phyloP scores from a whole-genome alignment of 2,113 vertebrate genomes.

The Datnioides undecimradiatus region DNA sequence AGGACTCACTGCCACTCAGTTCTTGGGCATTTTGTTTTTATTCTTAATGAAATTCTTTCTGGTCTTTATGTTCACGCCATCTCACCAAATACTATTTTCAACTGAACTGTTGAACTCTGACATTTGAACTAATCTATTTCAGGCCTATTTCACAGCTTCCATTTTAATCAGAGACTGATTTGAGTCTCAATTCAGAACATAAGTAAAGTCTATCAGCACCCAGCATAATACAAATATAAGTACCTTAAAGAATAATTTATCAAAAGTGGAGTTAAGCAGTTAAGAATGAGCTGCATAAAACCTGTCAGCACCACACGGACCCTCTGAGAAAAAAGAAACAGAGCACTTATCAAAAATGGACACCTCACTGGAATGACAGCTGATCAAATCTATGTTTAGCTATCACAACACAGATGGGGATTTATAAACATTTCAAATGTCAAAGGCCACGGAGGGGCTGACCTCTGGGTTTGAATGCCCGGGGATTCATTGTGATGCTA shows the following conservation, averaged over 20 bases:
- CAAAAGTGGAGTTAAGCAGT: background rate
- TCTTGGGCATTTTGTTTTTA: background rate
- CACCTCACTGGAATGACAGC: conserved; percentile 69
- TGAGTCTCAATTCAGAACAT: background rate
- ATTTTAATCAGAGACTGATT: too few relatives aligned
- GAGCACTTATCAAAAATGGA: conserved; percentile 54
- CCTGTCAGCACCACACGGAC: background rate
- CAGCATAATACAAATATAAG: background rate
- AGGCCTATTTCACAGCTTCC: background rate
- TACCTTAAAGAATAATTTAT: background rate
- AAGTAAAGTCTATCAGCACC: background rate
- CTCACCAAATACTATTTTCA: background rate
- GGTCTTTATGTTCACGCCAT: background rate
- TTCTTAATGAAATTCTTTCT: background rate
- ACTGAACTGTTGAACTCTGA: too few relatives aligned
- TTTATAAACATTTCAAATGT: conserved; percentile 76
- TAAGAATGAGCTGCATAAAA: background rate
- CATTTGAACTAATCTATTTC: background rate
- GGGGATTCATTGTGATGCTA: conserved; percentile 80
- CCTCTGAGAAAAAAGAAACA: conserved; percentile 18
- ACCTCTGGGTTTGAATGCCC: conserved; percentile 54
- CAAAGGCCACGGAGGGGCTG: conserved; percentile 63
- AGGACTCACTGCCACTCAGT: background rate
- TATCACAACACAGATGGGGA: conserved; percentile 76
- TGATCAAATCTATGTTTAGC: conserved; percentile 77